Evolutionary conservation across 2,888 invertebrate species (phyloP), one percentile per base, ranked within the genome.

Genomic region (Temnothorax unifasciatus): DNA sequence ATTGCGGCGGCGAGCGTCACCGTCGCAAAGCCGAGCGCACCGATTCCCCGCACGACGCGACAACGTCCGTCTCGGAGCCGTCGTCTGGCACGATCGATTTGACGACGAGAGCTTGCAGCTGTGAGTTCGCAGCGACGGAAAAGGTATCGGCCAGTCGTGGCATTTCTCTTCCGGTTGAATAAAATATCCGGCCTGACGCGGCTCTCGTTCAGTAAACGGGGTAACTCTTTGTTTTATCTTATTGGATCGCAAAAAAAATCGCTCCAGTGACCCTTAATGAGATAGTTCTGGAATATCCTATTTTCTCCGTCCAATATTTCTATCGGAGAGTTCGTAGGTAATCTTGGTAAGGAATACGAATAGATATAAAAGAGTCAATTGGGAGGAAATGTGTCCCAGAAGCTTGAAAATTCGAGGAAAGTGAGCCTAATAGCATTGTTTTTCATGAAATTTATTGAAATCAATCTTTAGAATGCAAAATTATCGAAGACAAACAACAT

Each of bases 1-100:
- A 94, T 85, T 93, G 94, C 87, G 87, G 91, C 66, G 92, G 91
- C 41, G 82, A 87, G 68, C 59, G 11, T 44, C 64, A 18, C 34
- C 3, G 64, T 47, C 54, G 66, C 34, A 25, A 66, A 57, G 50
- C 54, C 29, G 82, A 82, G 21, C 74, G 11, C 82, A 5, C 44
- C 73, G 52, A 83, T 84, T 44, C 57, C 79, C 34, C 83, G 73
- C 11, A 64, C 44, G 71, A 18, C 52, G 21, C 61, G 47, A 25
- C 34, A 11, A 18, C 69, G 61, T 74, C 63, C 68, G 74, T 47
- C 59, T 71, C 77, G 54, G 69, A 76, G 8, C 64, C 44, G 44
- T 25, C 71, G 71, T 69, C 74, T 66, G 69, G 47, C 61, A 66
- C 76, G 52, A 34, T 44, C 59, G 85, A 83, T 29, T 85, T 88